Evolutionary conservation across 2,113 vertebrate species (phyloP), one percentile per base, ranked within the genome.

Genomic region (Stictonetta naevosa): DNA sequence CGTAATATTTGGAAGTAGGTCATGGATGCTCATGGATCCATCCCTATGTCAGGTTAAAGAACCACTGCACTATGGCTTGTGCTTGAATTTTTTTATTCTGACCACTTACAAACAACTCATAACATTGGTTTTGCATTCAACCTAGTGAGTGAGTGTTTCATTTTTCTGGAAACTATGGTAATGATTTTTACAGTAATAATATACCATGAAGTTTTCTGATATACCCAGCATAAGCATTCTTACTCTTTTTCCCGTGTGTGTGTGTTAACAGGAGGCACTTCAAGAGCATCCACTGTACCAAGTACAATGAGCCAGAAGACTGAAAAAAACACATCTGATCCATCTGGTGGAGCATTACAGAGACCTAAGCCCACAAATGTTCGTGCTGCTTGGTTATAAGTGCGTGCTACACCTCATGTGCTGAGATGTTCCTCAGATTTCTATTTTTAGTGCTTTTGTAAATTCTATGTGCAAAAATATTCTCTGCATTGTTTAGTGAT

Each of bases 321-420:
- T 0, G 96, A 98, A 74, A 98, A 97, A 66, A 84, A 97, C 2
- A 17, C 59, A 52, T 96, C 96, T 52, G 94, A 97, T 80, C 64
- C 93, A 71, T 55, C 94, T 38, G 94, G 77, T 38, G 96, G 95
- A 33, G 89, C 92, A 11, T 85, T 96, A 23, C 96, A 95, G 69
- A 98, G 98, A 96, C 94, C 98, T 59, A 98, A 97, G n/a, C 71
- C 95, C 46, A 81, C 92, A 38, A 96, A 97, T 36, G 97, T 98
- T 53, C 98, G 90, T 78, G 96, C 98, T 44, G 98, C 98, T 60
- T 99, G 98, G 98, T 96, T 98, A 96, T 99, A 96, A 99, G 38
- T 66, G 38, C 14, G 6, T 86, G 80, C 74, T 93, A 78, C 74
- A 44, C 80, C 31, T 81, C 2, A 4, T n/a, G 2, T 84, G 90